phyloP scores from a whole-genome alignment of 2,888 invertebrate species.

The Temnothorax rugatulus region DNA sequence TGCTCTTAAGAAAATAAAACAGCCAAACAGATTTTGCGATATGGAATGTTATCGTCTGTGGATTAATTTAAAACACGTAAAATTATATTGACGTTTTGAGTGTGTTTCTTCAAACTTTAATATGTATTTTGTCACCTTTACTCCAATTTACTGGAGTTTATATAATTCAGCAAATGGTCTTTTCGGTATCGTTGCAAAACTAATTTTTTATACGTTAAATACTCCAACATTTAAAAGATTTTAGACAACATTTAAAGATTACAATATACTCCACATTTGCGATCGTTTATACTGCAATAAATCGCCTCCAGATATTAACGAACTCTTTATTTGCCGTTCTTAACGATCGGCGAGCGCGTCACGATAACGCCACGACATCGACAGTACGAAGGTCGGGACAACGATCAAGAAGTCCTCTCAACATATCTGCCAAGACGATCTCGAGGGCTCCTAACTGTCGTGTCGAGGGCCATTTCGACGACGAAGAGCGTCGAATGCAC shows the following conservation, averaged over 20 bases:
- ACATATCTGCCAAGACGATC: neutral
- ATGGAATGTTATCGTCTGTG: neutral
- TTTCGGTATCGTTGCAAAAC: neutral
- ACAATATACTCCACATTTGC: neutral
- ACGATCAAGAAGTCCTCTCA: neutral
- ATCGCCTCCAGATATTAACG: neutral
- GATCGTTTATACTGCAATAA: neutral
- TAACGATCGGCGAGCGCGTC: neutral
- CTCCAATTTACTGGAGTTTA: neutral
- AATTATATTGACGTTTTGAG: neutral
- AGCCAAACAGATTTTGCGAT: neutral
- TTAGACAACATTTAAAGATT: neutral
- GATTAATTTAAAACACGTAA: neutral
- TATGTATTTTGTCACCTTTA: neutral
- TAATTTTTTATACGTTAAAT: neutral
- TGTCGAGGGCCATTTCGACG: conserved; percentile 57
- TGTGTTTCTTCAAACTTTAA: neutral
- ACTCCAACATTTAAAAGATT: neutral
- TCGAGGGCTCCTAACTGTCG: neutral
- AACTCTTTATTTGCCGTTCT: neutral
- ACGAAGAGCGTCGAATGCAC: conserved; percentile 4
- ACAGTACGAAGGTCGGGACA: neutral
- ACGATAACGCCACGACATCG: neutral
- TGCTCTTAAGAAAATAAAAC: neutral
- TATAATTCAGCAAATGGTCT: neutral